phyloP scores from a whole-genome alignment of 1,140 invertebrate genomes.

The Bombus haemorrhoidalis region DNA sequence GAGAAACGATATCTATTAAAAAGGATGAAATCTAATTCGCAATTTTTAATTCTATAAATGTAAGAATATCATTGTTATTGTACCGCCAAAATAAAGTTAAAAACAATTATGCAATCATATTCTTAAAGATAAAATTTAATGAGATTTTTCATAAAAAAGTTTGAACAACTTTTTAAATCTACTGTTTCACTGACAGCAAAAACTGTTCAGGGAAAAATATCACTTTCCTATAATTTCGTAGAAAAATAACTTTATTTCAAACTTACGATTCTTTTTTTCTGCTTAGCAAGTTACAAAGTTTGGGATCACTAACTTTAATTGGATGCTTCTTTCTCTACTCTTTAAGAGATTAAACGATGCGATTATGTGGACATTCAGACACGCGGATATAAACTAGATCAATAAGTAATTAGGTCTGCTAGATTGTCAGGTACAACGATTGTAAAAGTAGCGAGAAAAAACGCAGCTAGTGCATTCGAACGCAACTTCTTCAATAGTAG shows the following conservation, averaged over 20 bases:
- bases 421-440: conserved; percentile 58
- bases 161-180: conserved; percentile 35
- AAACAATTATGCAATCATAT: conserved; percentile 15
- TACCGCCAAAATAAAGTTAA: conserved; percentile 9
- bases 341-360: conserved; percentile 61
- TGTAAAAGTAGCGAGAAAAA: conserved; percentile 51
- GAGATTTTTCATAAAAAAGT: conserved; percentile 31
- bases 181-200: conserved; percentile 46
- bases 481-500: conserved; percentile 58
- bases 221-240: conserved; percentile 68
- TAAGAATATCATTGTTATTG: neutral
- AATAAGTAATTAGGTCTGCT: conserved; percentile 58
- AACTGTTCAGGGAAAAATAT: conserved; percentile 65
- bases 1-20: conserved; percentile 3
- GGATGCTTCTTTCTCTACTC: conserved; percentile 51
- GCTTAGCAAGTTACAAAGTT: conserved; percentile 69
- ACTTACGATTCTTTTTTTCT: conserved; percentile 53
- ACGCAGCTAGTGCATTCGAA: conserved; percentile 23
- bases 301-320: conserved; percentile 65
- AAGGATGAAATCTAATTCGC: neutral
- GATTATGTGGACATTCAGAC: conserved; percentile 57
- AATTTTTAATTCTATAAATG: conserved; percentile 16
- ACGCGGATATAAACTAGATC: conserved; percentile 60
- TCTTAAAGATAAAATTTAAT: conserved; percentile 25
- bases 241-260: conserved; percentile 75